Conservation (phyloP, 2,113 vertebrate species). For the Callipepla squamata region DNA sequence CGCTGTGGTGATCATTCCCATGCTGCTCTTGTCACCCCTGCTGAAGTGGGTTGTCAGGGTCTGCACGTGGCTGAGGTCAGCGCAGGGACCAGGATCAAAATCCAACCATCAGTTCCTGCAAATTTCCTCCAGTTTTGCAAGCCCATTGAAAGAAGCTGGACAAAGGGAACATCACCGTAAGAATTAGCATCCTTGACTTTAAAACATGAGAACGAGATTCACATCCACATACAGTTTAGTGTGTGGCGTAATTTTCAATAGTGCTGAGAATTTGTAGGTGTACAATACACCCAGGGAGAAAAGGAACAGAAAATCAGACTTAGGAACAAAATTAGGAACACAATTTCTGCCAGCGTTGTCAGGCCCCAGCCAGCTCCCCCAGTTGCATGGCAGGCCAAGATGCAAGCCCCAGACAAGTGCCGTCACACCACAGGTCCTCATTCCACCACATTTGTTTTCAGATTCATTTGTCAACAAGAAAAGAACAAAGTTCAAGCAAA, state of each 20-base stretch:
- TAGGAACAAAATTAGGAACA: background rate
- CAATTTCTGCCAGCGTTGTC: background rate
- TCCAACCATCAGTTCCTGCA: background rate
- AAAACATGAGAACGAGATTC: background rate
- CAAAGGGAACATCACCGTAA: background rate
- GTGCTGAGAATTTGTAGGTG: background rate
- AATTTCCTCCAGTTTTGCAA: background rate
- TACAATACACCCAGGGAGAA: background rate
- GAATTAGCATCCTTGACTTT: background rate
- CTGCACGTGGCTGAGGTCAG: background rate
- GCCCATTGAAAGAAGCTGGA: background rate
- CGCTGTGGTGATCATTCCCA: background rate
- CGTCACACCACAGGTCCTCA: background rate
- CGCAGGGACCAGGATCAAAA: background rate
- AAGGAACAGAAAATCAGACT: accelerated
- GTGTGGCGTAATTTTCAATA: background rate
- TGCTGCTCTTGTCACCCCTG: background rate
- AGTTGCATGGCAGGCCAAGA: background rate
- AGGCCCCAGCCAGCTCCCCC: background rate
- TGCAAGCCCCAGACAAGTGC: background rate
- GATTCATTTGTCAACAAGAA: constrained; percentile 40
- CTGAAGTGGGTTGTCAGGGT: background rate
- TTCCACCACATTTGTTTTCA: constrained; percentile 40
- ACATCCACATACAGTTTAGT: background rate
- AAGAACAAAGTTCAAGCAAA: constrained; percentile 52